These are phyloP conservation scores for Remorina albescens DNA, from an alignment of 2,797 vertebrate genomes.

Conservation along the genomic window DNA sequence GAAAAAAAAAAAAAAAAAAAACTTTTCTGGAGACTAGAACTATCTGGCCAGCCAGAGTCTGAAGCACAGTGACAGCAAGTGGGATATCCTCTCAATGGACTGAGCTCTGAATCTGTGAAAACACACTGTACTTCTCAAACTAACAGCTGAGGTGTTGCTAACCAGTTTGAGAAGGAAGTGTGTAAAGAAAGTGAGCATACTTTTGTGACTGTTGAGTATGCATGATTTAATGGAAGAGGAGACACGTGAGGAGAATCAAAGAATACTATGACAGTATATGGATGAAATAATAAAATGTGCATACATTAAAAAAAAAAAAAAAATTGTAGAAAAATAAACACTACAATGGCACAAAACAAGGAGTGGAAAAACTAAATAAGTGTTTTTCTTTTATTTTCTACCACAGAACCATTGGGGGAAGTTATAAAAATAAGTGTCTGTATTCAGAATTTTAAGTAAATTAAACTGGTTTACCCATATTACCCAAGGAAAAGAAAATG, in stretches of 20 bases:
- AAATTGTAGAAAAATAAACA: conserved; percentile 75
- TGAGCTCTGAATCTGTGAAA: conserved; percentile 8
- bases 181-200: conserved; percentile 27
- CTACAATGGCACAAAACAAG: conserved; percentile 79
- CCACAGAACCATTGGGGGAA: conserved; percentile 50
- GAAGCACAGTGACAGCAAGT: conserved; percentile 44
- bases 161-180: conserved; percentile 45
- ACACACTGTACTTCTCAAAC: conserved; percentile 25
- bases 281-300: conserved; percentile 65
- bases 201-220: conserved; percentile 36
- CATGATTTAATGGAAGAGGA: conserved; percentile 45
- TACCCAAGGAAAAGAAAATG: conserved; percentile 43
- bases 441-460: conserved; percentile 68
- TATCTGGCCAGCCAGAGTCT: conserved; percentile 41
- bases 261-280: conserved; percentile 57
- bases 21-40: conserved; percentile 30
- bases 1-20: neutral
- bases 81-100: conserved; percentile 20
- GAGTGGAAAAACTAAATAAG: conserved; percentile 56
- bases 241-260: conserved; percentile 45
- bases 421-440: conserved; percentile 77
- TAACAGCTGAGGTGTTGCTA: conserved; percentile 31
- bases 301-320: conserved; percentile 45
- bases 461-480: conserved; percentile 61
- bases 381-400: conserved; percentile 70